phyloP scores from a whole-genome alignment of 1,140 invertebrate genomes.

The Cephus cinctus region DNA sequence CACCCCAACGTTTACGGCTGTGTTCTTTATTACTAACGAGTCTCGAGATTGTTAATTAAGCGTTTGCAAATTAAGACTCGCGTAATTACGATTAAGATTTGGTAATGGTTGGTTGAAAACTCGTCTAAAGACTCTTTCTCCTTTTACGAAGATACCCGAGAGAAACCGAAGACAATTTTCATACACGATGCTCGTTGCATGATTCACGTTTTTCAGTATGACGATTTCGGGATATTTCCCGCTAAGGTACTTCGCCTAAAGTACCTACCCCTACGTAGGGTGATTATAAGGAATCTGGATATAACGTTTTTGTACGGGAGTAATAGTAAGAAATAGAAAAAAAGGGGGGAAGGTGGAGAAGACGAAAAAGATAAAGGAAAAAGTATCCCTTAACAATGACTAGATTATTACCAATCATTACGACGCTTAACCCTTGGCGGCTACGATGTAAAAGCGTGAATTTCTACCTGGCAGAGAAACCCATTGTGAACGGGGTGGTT shows the following conservation, averaged over 20 bases:
- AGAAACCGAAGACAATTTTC: too few species aligned
- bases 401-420: slow-evolving; percentile 29
- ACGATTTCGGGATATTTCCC: too few species aligned
- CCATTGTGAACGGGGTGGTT: slow-evolving; percentile 15
- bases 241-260: too few species aligned
- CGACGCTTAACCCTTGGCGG: slow-evolving; percentile 22
- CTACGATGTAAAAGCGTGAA: slow-evolving; percentile 14
- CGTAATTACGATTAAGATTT: slow-evolving; percentile 4
- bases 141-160: too few species aligned
- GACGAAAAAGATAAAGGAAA: slow-evolving; percentile 2
- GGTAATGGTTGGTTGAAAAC: slow-evolving; percentile 18
- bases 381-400: slow-evolving; percentile 12
- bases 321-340: neutral
- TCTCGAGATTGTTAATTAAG: slow-evolving; percentile 1
- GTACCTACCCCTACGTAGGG: too few species aligned
- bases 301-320: slow-evolving; percentile 1
- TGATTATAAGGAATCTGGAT: too few species aligned
- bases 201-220: too few species aligned
- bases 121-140: too few species aligned
- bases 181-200: too few species aligned
- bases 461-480: slow-evolving; percentile 11
- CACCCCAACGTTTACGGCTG: too few species aligned
- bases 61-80: slow-evolving; percentile 1
- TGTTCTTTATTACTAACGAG: slow-evolving; percentile 1
- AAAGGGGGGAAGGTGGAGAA: neutral